Conservation (phyloP, 2,797 vertebrate genomes). For the Girardinus metallicus region DNA sequence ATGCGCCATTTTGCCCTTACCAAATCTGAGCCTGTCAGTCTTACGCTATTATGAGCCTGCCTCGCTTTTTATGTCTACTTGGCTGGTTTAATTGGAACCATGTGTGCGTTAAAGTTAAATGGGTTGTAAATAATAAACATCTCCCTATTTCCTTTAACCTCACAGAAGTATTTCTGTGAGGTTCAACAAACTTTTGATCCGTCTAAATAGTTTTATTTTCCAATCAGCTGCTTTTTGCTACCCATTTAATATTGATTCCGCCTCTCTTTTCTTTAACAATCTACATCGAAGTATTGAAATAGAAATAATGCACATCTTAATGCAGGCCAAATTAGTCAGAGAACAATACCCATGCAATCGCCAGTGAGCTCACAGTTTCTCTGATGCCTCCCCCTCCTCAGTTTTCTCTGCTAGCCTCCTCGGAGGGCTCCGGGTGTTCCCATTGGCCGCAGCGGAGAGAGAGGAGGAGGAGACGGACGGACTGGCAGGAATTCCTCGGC, state of each 20-base stretch:
- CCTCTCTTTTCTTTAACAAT: background rate
- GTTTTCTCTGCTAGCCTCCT: conserved; percentile 34
- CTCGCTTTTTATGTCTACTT: too few relatives aligned
- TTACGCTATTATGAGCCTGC: too few relatives aligned
- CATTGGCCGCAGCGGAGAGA: conserved; percentile 66
- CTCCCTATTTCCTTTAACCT: too few relatives aligned
- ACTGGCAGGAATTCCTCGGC: conserved; percentile 77
- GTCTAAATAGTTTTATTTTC: background rate
- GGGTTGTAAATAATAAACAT: background rate
- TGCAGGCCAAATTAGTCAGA: background rate
- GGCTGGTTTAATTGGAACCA: background rate
- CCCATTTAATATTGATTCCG: background rate
- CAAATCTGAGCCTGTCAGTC: background rate
- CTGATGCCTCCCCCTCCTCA: conserved; percentile 31
- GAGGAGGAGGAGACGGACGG: conserved; percentile 53
- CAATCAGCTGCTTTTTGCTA: background rate
- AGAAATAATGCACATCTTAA: background rate
- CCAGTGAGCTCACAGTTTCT: conserved; percentile 2
- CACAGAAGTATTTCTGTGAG: background rate
- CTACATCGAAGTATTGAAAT: background rate
- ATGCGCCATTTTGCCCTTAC: background rate
- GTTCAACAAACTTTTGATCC: background rate
- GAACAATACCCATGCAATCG: background rate
- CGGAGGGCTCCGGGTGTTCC: conserved; percentile 52
- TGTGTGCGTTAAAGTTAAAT: background rate